phyloP scores from a whole-genome alignment of 1,140 invertebrate species.

The Ditylenchus dipsaci region DNA sequence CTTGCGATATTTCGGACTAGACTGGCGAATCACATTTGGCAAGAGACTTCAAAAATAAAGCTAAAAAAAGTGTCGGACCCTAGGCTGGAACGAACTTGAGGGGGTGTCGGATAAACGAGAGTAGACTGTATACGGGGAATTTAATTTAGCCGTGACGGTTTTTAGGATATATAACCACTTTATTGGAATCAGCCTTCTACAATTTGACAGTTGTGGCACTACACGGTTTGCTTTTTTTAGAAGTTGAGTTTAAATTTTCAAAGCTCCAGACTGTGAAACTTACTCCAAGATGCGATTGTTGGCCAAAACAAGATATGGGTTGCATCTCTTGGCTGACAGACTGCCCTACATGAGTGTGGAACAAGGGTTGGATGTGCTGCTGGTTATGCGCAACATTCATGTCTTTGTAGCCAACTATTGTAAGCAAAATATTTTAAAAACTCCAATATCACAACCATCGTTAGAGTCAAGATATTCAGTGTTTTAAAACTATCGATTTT shows the following conservation, averaged over 20 bases:
- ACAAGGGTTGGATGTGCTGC: conserved; percentile 87
- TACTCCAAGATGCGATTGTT: conserved; percentile 92
- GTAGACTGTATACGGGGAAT: background rate
- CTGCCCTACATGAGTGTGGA: conserved; percentile 92
- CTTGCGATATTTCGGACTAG: too few species aligned
- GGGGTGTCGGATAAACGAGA: too few species aligned
- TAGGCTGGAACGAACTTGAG: too few species aligned
- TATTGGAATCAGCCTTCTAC: conserved; percentile 85
- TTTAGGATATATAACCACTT: conserved; percentile 20
- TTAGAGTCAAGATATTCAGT: too few species aligned
- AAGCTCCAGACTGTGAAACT: conserved; percentile 75
- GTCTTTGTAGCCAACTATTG: conserved; percentile 87
- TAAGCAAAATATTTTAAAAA: too few species aligned
- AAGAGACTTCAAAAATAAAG: too few species aligned
- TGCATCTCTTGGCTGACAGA: conserved; percentile 74
- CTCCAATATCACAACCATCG: too few species aligned
- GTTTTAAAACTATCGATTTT: too few species aligned
- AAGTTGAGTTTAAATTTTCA: too few species aligned
- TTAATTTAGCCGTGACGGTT: background rate
- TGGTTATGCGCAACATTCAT: conserved; percentile 94
- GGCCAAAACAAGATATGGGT: conserved; percentile 76
- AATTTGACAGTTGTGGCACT: conserved; percentile 92
- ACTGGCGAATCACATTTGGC: too few species aligned
- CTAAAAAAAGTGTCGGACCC: too few species aligned
- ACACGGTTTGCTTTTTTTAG: conserved; percentile 64